Evolutionary conservation across 2,797 vertebrate genomes (phyloP).

Genomic region (Dipus sagitta): DNA sequence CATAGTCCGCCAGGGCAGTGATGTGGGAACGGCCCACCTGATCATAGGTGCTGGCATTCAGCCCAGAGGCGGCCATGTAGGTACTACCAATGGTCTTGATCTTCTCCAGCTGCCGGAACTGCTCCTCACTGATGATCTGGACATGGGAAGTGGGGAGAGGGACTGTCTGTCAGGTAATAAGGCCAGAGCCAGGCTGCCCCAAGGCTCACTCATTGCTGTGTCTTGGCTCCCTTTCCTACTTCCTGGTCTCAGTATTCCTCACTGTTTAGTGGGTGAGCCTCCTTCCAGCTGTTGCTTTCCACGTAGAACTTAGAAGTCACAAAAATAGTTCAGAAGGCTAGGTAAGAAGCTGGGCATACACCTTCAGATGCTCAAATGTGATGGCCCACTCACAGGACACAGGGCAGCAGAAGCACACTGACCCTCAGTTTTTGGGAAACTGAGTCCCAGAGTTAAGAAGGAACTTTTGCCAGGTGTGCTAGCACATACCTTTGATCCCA

Average conservation of each 20-base stretch:
- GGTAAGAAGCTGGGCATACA: neutral
- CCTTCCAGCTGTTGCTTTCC: neutral
- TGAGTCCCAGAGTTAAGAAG: neutral
- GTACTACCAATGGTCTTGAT: constrained; percentile 98
- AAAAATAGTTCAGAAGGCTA: neutral
- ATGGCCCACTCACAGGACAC: neutral
- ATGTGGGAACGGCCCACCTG: constrained; percentile 94
- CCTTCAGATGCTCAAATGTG: neutral
- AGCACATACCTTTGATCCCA: too few relatives aligned
- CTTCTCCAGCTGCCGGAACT: constrained; percentile 96
- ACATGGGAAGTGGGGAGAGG: neutral
- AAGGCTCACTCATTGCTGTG: neutral
- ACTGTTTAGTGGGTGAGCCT: neutral
- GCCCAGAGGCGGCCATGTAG: constrained; percentile 96
- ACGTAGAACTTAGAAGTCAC: neutral
- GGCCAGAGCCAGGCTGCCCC: neutral
- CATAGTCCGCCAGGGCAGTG: constrained; percentile 95
- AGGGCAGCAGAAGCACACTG: neutral
- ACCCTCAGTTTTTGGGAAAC: neutral
- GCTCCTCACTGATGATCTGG: constrained; percentile 97
- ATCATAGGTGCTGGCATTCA: constrained; percentile 97
- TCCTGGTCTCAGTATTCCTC: neutral
- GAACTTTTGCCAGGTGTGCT: neutral
- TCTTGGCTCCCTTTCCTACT: neutral
- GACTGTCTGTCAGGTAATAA: neutral